Evolutionary conservation across 2,888 invertebrate genomes (phyloP), one percentile per base, ranked within the genome.

Genomic region (Anorthoa munda): DNA sequence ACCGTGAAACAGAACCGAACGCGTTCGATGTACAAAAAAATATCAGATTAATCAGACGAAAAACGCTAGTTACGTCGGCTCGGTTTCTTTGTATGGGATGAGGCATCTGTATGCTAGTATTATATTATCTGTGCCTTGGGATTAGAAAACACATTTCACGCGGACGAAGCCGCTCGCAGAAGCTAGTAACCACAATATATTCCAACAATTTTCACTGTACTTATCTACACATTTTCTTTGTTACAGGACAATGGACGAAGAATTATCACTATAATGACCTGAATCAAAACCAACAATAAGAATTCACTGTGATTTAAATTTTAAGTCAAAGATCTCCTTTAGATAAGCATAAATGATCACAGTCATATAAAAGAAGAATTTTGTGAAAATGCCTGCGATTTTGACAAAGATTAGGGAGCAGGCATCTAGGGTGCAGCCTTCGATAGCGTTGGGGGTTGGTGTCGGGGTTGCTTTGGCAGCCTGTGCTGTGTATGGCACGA

Each of bases 401-500:
- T 85, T 96, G 83, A 91, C 96, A 31, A 96, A 96, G 90, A 93
- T 96, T 9, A 87, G 95, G 59, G 96, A 96, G 88, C 93, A 93
- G 85, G 96, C 96, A 84, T 95, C 94, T 81, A 89, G 95, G 86
- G 96, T 96, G 0, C 93, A 94, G 87, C 95, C 94, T 5, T 92
- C 94, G 56, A 87, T 96, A 64, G 95, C 96, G 0, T 82, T 96
- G 23, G 96, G 96, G 0, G 94, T 96, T 0, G 96, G 96, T 0
- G 91, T 96, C 55, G 96, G 95, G 4, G 95, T 95, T n/a, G 94
- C 96, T 0, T 48, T 96, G 5, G 96, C 95, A 0, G 95, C 95
- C 2, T 95, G 95, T 72, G 95, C 96, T 0, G 87, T 95, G 0
- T 95, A 95, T 83, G 93, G 94, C 0, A 91, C 94, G 2, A 89